Evolutionary conservation across 2,797 vertebrate species (phyloP).

Genomic region (Sarcoramphus papa): DNA sequence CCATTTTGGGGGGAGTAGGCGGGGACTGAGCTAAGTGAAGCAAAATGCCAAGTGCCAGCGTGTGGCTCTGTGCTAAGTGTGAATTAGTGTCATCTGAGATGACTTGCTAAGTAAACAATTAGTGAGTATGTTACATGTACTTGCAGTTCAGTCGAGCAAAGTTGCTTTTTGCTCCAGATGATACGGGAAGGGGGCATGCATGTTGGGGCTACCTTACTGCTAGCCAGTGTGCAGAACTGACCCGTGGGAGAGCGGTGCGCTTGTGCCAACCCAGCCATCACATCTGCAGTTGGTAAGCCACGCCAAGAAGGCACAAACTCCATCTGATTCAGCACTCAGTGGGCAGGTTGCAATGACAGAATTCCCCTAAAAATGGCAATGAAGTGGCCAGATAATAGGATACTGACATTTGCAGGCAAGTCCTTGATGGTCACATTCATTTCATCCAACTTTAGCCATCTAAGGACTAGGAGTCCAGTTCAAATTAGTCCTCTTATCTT

Average conservation of each 20-base stretch:
- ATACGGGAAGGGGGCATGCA: fast-evolving
- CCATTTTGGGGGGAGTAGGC: not conserved
- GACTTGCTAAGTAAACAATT: not conserved
- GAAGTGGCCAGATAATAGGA: not conserved
- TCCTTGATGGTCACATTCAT: not conserved
- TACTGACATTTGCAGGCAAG: not conserved
- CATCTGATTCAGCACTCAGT: not conserved
- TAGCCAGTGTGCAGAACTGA: not conserved
- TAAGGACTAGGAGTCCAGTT: not conserved
- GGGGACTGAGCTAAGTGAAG: not conserved
- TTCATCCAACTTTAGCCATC: not conserved
- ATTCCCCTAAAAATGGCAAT: not conserved
- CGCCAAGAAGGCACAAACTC: not conserved
- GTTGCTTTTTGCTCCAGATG: not conserved
- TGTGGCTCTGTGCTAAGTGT: not conserved
- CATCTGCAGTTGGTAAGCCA: not conserved
- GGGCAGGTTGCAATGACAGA: not conserved
- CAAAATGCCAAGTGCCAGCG: not conserved
- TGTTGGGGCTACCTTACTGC: not conserved
- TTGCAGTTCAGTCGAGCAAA: not conserved
- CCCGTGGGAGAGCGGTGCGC: fast-evolving
- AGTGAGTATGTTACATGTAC: not conserved
- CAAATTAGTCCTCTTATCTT: not conserved
- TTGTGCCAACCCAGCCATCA: not conserved
- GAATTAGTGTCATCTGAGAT: not conserved